A percentile compares a stretch with the other conserved stretches of the same genome.
Conservation (phyloP, 2,797 vertebrate genomes). For the Myiotriccus ornatus region DNA sequence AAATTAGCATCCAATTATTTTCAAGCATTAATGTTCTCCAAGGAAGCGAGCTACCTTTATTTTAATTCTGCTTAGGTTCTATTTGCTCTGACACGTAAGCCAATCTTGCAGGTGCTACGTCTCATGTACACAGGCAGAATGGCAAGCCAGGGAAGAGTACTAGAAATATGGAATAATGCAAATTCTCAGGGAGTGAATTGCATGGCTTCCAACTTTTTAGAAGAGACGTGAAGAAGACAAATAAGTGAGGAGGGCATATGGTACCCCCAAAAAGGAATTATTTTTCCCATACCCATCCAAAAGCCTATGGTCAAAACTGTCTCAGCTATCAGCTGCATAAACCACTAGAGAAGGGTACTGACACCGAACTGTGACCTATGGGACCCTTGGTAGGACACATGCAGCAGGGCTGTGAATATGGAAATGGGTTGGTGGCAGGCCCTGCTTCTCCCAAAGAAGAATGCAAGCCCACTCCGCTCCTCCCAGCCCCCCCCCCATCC, state of each 20-base stretch:
- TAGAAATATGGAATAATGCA: conserved; percentile 33
- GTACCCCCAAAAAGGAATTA: neutral
- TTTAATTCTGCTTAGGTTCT: conserved; percentile 42
- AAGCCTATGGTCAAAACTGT: neutral
- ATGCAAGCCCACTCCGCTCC: neutral
- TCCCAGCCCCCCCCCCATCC: neutral
- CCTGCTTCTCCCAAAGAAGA: neutral
- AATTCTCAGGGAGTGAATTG: neutral
- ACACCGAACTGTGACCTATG: neutral
- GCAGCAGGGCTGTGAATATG: neutral
- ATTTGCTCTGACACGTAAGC: neutral
- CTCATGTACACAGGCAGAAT: conserved; percentile 20
- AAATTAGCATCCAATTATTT: conserved; percentile 53
- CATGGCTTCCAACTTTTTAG: conserved; percentile 29
- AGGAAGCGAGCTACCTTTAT: neutral
- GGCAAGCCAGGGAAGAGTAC: conserved; percentile 41
- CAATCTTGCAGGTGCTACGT: neutral
- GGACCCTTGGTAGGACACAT: neutral
- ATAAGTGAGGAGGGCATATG: neutral
- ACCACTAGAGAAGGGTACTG: neutral
- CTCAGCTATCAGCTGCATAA: neutral
- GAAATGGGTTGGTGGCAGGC: neutral
- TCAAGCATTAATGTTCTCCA: neutral
- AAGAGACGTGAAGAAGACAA: neutral
- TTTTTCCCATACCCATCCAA: neutral